Conservation (phyloP, 2,888 invertebrate genomes). For the Orgyia antiqua region DNA sequence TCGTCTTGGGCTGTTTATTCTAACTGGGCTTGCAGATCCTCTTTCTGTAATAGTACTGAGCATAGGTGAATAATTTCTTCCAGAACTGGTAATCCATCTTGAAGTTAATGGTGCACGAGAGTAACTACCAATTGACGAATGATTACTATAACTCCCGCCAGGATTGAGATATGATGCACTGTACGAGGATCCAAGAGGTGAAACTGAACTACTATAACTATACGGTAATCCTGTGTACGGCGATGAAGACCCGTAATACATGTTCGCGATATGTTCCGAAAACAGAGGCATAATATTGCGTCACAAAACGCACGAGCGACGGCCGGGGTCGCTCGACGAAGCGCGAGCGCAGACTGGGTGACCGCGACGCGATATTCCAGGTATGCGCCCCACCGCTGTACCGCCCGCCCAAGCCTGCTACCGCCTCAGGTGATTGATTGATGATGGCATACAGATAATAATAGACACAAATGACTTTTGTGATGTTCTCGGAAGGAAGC, state of each 20-base stretch:
- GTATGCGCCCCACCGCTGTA: conserved; percentile 38
- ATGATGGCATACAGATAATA: conserved; percentile 57
- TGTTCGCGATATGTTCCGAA: conserved; percentile 81
- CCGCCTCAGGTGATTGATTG: conserved; percentile 64
- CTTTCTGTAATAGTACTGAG: conserved; percentile 83
- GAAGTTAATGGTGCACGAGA: conserved; percentile 66
- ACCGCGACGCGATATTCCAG: conserved; percentile 28
- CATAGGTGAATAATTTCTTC: conserved; percentile 83
- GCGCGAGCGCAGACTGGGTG: conserved; percentile 53
- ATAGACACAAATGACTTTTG: conserved; percentile 48
- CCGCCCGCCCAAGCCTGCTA: conserved; percentile 29
- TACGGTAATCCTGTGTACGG: conserved; percentile 70
- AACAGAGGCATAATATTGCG: conserved; percentile 80
- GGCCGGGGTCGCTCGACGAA: conserved; percentile 32
- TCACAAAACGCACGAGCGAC: conserved; percentile 32
- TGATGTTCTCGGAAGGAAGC: conserved; percentile 41
- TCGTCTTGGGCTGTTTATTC: conserved; percentile 65
- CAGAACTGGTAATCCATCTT: conserved; percentile 56
- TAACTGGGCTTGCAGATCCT: conserved; percentile 51
- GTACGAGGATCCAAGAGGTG: conserved; percentile 53
- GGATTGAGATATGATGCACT: conserved; percentile 74
- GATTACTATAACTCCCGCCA: conserved; percentile 66
- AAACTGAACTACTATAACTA: conserved; percentile 63
- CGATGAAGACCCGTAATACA: conserved; percentile 71
- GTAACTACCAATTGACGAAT: conserved; percentile 75